Percentiles rank a stretch among this genome's conserved stretches.
These are phyloP conservation scores for Diplazon laetatorius DNA, from an alignment of 2,888 invertebrate genomes.

Conservation along the genomic window DNA sequence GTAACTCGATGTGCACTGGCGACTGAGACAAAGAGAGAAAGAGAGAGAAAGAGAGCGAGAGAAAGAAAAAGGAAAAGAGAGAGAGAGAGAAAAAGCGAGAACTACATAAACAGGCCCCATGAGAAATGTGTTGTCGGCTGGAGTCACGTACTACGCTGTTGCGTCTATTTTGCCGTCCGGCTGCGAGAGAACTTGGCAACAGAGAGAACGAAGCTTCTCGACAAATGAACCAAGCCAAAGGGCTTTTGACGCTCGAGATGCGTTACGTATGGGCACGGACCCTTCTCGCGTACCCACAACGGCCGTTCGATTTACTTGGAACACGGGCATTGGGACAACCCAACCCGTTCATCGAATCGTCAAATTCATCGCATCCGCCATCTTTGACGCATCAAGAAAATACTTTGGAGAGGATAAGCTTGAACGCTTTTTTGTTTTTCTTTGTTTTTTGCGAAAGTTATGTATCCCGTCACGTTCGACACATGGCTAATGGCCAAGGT, in stretches of 20 bases:
- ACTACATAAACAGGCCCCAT: slow-evolving; percentile 37
- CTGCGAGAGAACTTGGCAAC: slow-evolving; percentile 19
- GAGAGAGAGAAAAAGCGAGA: not conserved
- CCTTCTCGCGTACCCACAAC: not conserved
- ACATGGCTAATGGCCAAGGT: slow-evolving; percentile 24
- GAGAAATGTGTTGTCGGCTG: slow-evolving; percentile 73
- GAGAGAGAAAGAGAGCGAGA: slow-evolving; percentile 33
- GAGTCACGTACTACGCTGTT: slow-evolving; percentile 77
- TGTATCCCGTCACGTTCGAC: not conserved
- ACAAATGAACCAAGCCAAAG: slow-evolving; percentile 34
- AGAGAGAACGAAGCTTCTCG: slow-evolving; percentile 19
- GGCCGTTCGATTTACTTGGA: not conserved
- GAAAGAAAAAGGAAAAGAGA: slow-evolving; percentile 19
- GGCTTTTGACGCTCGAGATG: slow-evolving; percentile 51
- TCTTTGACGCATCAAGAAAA: too few relatives aligned
- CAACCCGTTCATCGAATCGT: not conserved
- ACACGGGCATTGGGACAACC: slow-evolving; percentile 1
- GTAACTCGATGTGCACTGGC: not conserved
- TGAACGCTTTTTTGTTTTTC: too few relatives aligned
- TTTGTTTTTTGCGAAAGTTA: slow-evolving; percentile 4
- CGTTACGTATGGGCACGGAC: slow-evolving; percentile 3
- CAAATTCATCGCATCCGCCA: not conserved
- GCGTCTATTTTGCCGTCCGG: slow-evolving; percentile 75
- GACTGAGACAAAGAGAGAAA: not conserved
- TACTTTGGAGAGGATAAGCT: not conserved